phyloP scores from a whole-genome alignment of 2,888 invertebrate genomes.

The Dilophus febrilis region DNA sequence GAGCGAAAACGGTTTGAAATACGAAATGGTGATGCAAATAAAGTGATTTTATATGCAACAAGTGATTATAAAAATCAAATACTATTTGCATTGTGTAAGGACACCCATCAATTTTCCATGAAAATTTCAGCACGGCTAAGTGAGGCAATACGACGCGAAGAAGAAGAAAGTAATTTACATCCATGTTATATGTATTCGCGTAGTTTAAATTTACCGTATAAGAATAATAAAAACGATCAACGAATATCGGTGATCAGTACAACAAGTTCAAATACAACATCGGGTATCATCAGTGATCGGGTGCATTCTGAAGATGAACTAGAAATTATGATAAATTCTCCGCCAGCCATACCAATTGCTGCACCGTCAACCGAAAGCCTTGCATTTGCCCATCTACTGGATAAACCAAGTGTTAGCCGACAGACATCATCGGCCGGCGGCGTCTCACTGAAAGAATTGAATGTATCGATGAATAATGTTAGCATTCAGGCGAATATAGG shows the following conservation, averaged over 20 bases:
- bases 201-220: conserved; percentile 42
- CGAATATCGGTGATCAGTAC: conserved; percentile 81
- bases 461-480: conserved; percentile 30
- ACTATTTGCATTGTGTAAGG: conserved; percentile 69
- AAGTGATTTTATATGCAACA: conserved; percentile 75
- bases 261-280: conserved; percentile 92
- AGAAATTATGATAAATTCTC: conserved; percentile 69
- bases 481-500: conserved; percentile 20
- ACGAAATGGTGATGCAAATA: conserved; percentile 72
- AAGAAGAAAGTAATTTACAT: conserved; percentile 50
- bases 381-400: conserved; percentile 58
- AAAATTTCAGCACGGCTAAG: conserved; percentile 70
- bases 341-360: conserved; percentile 49
- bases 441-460: conserved; percentile 28
- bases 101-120: conserved; percentile 92
- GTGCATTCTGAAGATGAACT: conserved; percentile 89
- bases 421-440: conserved; percentile 36
- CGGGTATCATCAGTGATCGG: conserved; percentile 89
- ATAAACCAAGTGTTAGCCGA: conserved; percentile 37
- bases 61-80: conserved; percentile 90
- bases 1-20: conserved; percentile 97
- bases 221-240: conserved; percentile 57
- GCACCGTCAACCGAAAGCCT: conserved; percentile 77
- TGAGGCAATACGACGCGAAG: conserved; percentile 67
- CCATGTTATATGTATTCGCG: conserved; percentile 59